phyloP scores from a whole-genome alignment of 2,888 invertebrate species.

The Biston stratarius region DNA sequence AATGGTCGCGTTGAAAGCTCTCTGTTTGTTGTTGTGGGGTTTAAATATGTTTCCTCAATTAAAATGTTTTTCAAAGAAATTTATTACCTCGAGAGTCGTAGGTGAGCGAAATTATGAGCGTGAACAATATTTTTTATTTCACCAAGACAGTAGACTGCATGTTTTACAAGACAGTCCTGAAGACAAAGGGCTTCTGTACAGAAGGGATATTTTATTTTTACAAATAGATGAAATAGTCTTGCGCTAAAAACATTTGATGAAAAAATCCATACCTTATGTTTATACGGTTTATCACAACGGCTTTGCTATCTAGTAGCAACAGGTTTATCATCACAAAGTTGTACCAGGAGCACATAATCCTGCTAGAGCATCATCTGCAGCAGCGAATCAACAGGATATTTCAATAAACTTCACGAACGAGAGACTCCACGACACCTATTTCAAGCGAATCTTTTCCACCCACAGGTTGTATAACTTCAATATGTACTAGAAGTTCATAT shows the following conservation, averaged over 20 bases:
- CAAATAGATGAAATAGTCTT: no score
- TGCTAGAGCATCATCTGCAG: not conserved
- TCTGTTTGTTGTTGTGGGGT: slow-evolving; percentile 2
- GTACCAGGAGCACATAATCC: slow-evolving; percentile 11
- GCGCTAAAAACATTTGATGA: no score
- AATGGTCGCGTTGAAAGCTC: not conserved
- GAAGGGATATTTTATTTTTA: no score
- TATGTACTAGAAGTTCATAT: no score
- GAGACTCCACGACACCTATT: not conserved
- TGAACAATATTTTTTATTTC: not conserved
- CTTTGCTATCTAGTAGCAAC: not conserved
- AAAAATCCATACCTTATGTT: not conserved
- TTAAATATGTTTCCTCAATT: slow-evolving; percentile 8
- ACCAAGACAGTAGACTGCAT: no score
- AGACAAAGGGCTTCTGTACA: no score
- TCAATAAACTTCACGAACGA: not conserved
- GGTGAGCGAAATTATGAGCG: not conserved
- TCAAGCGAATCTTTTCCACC: not conserved
- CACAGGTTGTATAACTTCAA: slow-evolving; percentile 2
- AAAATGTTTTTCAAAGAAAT: not conserved
- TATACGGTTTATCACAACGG: not conserved
- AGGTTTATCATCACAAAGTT: slow-evolving; percentile 4
- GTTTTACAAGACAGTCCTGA: not conserved
- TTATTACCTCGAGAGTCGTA: not conserved
- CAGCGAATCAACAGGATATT: slow-evolving; percentile 9